Evolutionary conservation across 2,888 invertebrate genomes (phyloP).

Genomic region (Andrena marginata): DNA sequence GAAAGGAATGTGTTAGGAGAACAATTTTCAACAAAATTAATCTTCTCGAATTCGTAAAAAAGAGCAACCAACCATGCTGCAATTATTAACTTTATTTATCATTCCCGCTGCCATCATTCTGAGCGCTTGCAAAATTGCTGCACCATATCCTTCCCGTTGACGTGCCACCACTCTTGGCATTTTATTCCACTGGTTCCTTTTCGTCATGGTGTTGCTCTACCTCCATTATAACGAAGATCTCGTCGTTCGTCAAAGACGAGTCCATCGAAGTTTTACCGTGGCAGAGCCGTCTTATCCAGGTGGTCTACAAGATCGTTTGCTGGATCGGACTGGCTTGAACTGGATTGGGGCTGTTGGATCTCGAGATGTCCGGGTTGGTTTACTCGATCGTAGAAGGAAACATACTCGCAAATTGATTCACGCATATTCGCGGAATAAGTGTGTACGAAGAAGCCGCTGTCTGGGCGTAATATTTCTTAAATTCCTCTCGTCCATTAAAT

Average conservation of each 20-base stretch:
- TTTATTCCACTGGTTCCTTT: not conserved
- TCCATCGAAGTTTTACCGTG: conserved; percentile 37
- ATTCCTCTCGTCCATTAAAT: not conserved
- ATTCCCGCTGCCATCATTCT: no score
- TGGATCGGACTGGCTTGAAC: conserved; percentile 78
- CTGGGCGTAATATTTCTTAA: not conserved
- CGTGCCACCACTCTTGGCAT: not conserved
- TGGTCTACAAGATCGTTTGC: conserved; percentile 68
- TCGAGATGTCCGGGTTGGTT: conserved; percentile 66
- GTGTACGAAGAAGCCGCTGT: conserved; percentile 42
- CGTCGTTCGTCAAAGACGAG: conserved; percentile 16
- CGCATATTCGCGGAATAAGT: conserved; percentile 64
- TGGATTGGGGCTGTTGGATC: conserved; percentile 80
- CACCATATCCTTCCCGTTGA: no score
- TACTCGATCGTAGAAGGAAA: conserved; percentile 48
- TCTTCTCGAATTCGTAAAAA: no score
- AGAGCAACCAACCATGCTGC: no score
- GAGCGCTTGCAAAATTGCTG: no score
- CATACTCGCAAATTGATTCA: conserved; percentile 41
- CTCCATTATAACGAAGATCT: not conserved
- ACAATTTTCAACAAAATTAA: no score
- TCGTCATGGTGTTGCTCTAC: not conserved
- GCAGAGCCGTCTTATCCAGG: conserved; percentile 68
- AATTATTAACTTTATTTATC: no score
- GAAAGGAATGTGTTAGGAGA: no score